Evolutionary conservation across 2,797 vertebrate species (phyloP).

Genomic region (Aplochiton taeniatus): DNA sequence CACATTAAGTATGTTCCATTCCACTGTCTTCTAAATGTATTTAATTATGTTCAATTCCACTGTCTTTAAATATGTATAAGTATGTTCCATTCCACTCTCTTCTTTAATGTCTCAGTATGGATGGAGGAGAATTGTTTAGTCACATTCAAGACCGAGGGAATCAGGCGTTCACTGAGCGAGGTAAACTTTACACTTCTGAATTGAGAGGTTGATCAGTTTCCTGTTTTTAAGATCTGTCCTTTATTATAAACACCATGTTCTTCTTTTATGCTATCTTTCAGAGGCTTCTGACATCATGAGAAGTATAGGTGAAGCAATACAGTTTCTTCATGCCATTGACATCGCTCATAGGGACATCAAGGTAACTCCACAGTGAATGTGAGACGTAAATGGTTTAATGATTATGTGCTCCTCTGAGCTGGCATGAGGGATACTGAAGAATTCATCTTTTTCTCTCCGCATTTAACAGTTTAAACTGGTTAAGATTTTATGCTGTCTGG

Average conservation of each 20-base stretch:
- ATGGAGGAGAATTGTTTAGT: conserved; percentile 87
- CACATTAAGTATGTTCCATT: too few relatives aligned
- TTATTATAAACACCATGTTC: background rate
- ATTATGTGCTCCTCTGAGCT: background rate
- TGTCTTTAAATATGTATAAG: too few relatives aligned
- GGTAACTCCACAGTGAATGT: conserved; percentile 57
- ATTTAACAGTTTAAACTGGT: too few relatives aligned
- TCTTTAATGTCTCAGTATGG: conserved; percentile 82
- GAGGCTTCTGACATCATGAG: conserved; percentile 88
- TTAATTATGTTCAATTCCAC: too few relatives aligned
- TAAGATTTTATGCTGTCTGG: too few relatives aligned
- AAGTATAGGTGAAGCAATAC: conserved; percentile 85
- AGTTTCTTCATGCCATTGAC: conserved; percentile 84
- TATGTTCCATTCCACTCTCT: too few relatives aligned
- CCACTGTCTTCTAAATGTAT: too few relatives aligned
- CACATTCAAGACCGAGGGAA: conserved; percentile 87
- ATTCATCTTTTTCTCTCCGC: background rate
- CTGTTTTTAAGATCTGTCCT: background rate
- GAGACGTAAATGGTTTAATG: background rate
- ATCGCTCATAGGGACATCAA: conserved; percentile 87
- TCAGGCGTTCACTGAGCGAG: conserved; percentile 89
- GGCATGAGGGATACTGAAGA: too few relatives aligned
- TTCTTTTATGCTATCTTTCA: conserved; percentile 25
- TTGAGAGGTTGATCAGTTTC: background rate
- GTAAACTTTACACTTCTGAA: conserved; percentile 59